Conservation (phyloP, 2,888 invertebrate genomes). For the Nemoura dubitans region DNA sequence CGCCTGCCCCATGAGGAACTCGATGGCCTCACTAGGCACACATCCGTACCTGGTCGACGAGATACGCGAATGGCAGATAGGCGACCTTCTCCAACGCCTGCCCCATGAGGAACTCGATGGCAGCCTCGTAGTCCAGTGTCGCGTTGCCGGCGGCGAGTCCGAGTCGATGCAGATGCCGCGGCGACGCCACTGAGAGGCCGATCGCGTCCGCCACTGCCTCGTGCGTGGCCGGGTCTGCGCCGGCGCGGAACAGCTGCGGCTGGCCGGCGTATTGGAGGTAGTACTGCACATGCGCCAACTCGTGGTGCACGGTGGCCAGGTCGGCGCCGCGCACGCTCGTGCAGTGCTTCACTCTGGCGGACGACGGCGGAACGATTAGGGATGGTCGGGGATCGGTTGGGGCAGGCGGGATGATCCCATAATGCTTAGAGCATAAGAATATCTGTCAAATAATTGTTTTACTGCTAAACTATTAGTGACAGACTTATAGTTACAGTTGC, state of each 20-base stretch:
- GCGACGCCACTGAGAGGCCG: slow-evolving; percentile 78
- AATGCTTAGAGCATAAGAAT: too few relatives aligned
- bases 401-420: too few relatives aligned
- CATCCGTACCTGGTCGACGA: slow-evolving; percentile 74
- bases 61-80: slow-evolving; percentile 80
- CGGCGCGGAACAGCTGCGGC: slow-evolving; percentile 78
- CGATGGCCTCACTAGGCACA: slow-evolving; percentile 70
- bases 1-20: slow-evolving; percentile 81
- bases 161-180: slow-evolving; percentile 76
- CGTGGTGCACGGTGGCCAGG: slow-evolving; percentile 80
- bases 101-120: slow-evolving; percentile 80
- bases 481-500: too few relatives aligned
- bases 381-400: too few relatives aligned
- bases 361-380: slow-evolving; percentile 49
- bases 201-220: slow-evolving; percentile 86
- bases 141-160: slow-evolving; percentile 75
- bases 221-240: slow-evolving; percentile 87
- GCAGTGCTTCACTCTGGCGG: slow-evolving; percentile 79
- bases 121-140: slow-evolving; percentile 62
- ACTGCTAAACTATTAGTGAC: too few relatives aligned
- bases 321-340: slow-evolving; percentile 81
- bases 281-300: slow-evolving; percentile 86
- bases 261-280: slow-evolving; percentile 81
- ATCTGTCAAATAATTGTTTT: too few relatives aligned
- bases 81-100: slow-evolving; percentile 82